Conservation (phyloP, 2,888 invertebrate genomes). For the Xylota segnis region DNA sequence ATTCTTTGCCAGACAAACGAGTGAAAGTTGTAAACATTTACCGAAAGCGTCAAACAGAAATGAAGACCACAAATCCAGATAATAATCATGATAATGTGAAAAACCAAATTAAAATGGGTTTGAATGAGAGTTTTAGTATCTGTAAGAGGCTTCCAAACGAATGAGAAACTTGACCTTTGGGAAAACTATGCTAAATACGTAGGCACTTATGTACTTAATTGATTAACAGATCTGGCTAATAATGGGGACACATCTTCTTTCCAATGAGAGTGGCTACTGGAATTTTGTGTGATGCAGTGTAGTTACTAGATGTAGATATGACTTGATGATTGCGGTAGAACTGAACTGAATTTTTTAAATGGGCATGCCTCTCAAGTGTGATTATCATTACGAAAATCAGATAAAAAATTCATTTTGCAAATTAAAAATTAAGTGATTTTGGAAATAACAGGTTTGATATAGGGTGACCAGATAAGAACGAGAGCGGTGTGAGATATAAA, state of each 20-base stretch:
- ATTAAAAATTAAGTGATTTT: too few relatives aligned
- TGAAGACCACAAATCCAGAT: constrained; percentile 42
- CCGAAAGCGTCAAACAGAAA: constrained; percentile 25
- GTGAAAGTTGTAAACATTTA: constrained; percentile 61
- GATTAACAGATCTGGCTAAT: constrained; percentile 8
- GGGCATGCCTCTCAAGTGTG: too few relatives aligned
- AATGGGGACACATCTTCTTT: not conserved
- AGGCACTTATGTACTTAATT: constrained; percentile 15
- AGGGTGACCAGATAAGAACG: too few relatives aligned
- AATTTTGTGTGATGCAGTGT: constrained; percentile 1
- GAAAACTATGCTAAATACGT: constrained; percentile 18
- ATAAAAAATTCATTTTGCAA: too few relatives aligned
- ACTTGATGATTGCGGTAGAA: not conserved
- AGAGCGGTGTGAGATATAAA: too few relatives aligned
- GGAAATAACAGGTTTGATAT: too few relatives aligned
- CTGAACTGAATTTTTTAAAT: too few relatives aligned
- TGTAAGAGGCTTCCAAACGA: not conserved
- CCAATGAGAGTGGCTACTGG: constrained; percentile 9
- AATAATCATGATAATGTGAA: constrained; percentile 18
- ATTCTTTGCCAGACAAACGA: constrained; percentile 34
- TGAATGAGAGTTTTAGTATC: constrained; percentile 31
- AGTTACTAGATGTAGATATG: not conserved
- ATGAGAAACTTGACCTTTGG: constrained; percentile 28
- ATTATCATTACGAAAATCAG: too few relatives aligned
- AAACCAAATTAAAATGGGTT: constrained; percentile 31